Evolutionary conservation across 2,888 invertebrate species (phyloP), one percentile per base, ranked within the genome.

Genomic region (Mythimna pallens): DNA sequence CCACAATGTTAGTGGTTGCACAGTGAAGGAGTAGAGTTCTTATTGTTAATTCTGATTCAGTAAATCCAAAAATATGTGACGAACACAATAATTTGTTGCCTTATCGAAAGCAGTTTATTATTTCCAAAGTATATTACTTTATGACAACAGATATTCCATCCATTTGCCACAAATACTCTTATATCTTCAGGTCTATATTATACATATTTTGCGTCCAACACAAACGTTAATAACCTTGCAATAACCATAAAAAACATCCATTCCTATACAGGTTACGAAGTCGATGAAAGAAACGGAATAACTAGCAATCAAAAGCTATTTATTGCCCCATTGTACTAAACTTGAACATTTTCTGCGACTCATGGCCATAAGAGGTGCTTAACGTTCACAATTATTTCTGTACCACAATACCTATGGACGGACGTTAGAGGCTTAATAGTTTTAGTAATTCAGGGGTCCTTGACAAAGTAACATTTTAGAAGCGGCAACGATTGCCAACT

Each of bases 251-350:
- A 79, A 77, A 68, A 81, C 50, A 43, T 50, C 25, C 25, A 82
- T 69, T 78, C 14, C 62, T 54, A 65, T 69, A 73, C 72, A 73
- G 73, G 79, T 82, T 82, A 65, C 65, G 67, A 78, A 82, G 65
- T 74, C 83, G 57, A 65, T 68, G 63, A 79, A 84, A 71, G 71
- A 72, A 83, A 20, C 58, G 58, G 50, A 81, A 76, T 76, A 81
- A 81, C 80, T 81, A 67, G 80, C 80, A 81, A 80, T 83, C 83
- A 80, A 80, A 67, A 54, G 61, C 65, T 81, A 80, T 80, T 83
- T 82, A 80, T 82, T 62, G 58, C 58, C 47, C 68, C 61, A 69
- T 82, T 76, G 70, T 83, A 73, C 59, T 76, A 68, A 76, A 73
- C 70, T 80, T 36, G 70, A 80, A 78, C 67, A 61, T 76, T 80